Conservation (phyloP, 2,888 invertebrate genomes). For the Aporophyla lueneburgensis region DNA sequence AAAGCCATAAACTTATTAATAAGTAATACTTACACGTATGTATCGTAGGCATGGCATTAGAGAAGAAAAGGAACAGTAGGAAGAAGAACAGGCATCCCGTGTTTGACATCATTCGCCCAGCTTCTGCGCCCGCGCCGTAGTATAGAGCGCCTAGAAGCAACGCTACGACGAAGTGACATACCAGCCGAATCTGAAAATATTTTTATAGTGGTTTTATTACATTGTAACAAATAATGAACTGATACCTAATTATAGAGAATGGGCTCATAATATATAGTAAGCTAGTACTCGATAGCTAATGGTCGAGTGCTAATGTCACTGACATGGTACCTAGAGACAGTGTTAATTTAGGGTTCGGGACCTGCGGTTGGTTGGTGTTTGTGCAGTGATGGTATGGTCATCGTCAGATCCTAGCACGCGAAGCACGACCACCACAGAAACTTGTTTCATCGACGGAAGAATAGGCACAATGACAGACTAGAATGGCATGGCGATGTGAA, state of each 20-base stretch:
- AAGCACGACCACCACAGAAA: too few species aligned
- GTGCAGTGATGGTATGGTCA: too few species aligned
- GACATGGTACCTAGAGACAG: background rate
- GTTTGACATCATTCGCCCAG: slow-evolving; percentile 89
- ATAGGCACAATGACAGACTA: too few species aligned
- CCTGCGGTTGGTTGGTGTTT: too few species aligned
- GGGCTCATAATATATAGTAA: background rate
- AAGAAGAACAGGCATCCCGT: slow-evolving; percentile 91
- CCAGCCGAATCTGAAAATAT: slow-evolving; percentile 84
- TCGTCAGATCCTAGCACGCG: too few species aligned
- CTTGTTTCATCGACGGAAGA: too few species aligned
- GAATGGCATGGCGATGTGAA: too few species aligned
- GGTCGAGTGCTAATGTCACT: background rate
- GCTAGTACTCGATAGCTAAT: background rate
- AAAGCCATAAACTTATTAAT: too few species aligned
- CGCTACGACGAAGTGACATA: slow-evolving; percentile 89
- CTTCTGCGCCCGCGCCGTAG: slow-evolving; percentile 91
- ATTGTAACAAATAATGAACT: background rate
- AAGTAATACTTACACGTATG: slow-evolving; percentile 90
- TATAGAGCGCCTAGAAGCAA: slow-evolving; percentile 90
- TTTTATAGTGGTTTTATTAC: background rate
- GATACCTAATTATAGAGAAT: background rate
- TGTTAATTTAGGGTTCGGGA: background rate
- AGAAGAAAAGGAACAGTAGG: slow-evolving; percentile 91
- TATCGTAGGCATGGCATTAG: slow-evolving; percentile 92